These are phyloP conservation scores for Agapetus fuscipes DNA, from an alignment of 2,888 invertebrate genomes.

Conservation along the genomic window DNA sequence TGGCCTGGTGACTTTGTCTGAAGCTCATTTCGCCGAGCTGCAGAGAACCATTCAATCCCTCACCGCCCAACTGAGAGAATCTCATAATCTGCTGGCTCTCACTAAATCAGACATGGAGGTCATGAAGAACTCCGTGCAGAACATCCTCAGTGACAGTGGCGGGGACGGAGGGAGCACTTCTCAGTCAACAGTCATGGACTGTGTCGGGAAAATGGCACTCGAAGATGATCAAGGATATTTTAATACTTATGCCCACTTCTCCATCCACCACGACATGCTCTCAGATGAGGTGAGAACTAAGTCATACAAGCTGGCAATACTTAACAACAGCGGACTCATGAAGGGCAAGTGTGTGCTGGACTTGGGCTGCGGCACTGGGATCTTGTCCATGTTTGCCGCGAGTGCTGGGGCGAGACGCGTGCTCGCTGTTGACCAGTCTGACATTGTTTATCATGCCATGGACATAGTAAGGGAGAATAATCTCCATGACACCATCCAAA, in stretches of 20 bases:
- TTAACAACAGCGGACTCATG: constrained; percentile 60
- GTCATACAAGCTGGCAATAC: constrained; percentile 76
- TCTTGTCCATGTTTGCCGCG: constrained; percentile 96
- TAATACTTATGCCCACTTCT: constrained; percentile 79
- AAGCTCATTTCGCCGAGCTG: constrained; percentile 50
- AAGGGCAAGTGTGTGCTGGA: constrained; percentile 78
- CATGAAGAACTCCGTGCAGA: constrained; percentile 51
- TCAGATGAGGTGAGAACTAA: constrained; percentile 80
- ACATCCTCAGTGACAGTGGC: constrained; percentile 36
- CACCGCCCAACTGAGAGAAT: constrained; percentile 49
- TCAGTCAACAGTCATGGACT: constrained; percentile 28
- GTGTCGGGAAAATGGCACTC: constrained; percentile 40
- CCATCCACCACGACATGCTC: constrained; percentile 92
- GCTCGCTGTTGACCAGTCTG: constrained; percentile 91
- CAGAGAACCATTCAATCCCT: constrained; percentile 49
- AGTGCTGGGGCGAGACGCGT: constrained; percentile 87
- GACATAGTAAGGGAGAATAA: constrained; percentile 86
- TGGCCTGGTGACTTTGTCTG: constrained; percentile 49
- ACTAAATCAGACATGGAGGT: constrained; percentile 50
- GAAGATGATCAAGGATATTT: constrained; percentile 71
- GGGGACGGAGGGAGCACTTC: constrained; percentile 31
- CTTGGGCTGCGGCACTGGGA: constrained; percentile 96
- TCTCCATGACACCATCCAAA: constrained; percentile 58
- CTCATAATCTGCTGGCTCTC: constrained; percentile 47
- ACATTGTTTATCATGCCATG: constrained; percentile 91